Percentiles rank a stretch among this genome's conserved stretches.
These are phyloP conservation scores for Epinephelus moara DNA, from an alignment of 2,113 vertebrate genomes.

Conservation along the genomic window DNA sequence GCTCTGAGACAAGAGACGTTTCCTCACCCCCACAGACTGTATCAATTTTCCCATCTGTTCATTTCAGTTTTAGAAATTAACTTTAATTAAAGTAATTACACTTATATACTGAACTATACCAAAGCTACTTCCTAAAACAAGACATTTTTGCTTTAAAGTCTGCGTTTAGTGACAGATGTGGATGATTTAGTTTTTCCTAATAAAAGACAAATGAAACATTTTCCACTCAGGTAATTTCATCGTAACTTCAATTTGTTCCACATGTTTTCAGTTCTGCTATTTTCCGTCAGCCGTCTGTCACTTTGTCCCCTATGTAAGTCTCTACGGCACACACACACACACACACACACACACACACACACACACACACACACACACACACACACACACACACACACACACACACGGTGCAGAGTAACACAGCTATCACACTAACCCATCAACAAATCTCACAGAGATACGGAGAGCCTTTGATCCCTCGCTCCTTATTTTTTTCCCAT, in stretches of 20 bases:
- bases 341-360: too few relatives aligned
- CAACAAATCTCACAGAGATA: background rate
- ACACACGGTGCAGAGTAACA: background rate
- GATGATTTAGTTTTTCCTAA: background rate
- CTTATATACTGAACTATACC: background rate
- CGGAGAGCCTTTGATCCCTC: background rate
- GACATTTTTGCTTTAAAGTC: background rate
- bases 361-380: background rate
- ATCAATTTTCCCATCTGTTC: background rate
- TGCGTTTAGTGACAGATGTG: background rate
- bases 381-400: background rate
- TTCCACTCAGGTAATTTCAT: slow-evolving; percentile 7
- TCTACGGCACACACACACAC: too few relatives aligned
- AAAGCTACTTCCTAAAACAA: background rate
- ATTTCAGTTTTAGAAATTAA: background rate
- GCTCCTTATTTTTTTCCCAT: slow-evolving; percentile 29
- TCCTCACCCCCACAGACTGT: background rate
- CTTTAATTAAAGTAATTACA: background rate
- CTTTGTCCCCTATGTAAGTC: background rate
- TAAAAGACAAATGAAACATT: background rate
- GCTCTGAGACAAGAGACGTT: background rate
- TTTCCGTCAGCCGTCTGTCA: background rate
- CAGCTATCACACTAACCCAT: slow-evolving; percentile 18
- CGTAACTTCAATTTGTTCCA: background rate
- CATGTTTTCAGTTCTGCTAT: background rate